Evolutionary conservation across 2,888 invertebrate species (phyloP), one percentile per base, ranked within the genome.

Genomic region (Punctoribates punctum): DNA sequence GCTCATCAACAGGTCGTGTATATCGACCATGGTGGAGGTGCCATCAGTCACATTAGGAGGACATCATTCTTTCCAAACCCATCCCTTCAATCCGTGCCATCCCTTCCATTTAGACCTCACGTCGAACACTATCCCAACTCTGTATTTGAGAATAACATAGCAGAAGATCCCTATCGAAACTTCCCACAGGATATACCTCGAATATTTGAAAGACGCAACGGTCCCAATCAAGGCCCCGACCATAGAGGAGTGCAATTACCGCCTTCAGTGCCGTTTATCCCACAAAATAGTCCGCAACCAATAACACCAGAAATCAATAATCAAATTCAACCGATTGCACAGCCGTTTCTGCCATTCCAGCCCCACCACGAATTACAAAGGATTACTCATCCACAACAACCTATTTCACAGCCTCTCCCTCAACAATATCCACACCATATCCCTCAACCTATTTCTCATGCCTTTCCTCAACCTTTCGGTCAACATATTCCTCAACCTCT

Each of bases 11-110:
- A 77, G 51, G 70, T 74, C 5, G 25, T 77, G 20, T 57, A 60
- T 11, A 77, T 77, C 13, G 74, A 77, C 23, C 77, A 77, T 38
- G 77, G 77, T 5, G 60, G 72, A 13, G 77, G 77, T 51, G 77
- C 77, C 54, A 77, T 67, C 34, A 74, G 74, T 74, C 67, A 73
- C 23, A 70, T 77, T 17, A 46, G 77, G 8, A 38, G 77, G 57
- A 77, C 73, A 23, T 70, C 70, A 46, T 70, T 34, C 34, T n/a
- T 62, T 17, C 38, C 46, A 3, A 38, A 70, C 23, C 70, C 70
- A 42, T 42, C 70, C 3, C 42, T 70, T 42, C 70, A 42, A 70
- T 60, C 70, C 3, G 70, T 70, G 70, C 70, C 70, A 70, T 60
- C 60, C 1, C 62, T 27, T 60, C 65, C 73, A n/a, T 73, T 62